Base-by-base conservation (phyloP, 2,113 vertebrate species). In the Vanacampus margaritifer region DNA sequence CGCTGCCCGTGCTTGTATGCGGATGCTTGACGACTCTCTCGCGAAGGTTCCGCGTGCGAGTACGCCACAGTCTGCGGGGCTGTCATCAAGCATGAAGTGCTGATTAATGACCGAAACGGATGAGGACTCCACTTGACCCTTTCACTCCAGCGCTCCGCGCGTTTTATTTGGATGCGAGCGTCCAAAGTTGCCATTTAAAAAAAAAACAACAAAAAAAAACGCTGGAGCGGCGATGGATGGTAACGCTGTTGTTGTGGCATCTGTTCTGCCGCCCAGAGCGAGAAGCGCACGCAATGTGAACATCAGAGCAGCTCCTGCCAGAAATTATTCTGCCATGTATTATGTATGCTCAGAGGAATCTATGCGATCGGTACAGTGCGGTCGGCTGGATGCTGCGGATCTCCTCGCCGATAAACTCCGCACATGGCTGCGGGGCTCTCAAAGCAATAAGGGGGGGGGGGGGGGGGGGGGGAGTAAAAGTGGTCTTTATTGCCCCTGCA, bases 81-180 rank as follows among this genome's bases (percentile, higher is more conserved):
- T 72, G 81, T 85, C 86, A 76, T 54, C 17, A 71, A 81, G 77
- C 85, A 77, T 86, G 76, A 86, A 83, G 85, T 81, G 82, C 83
- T 85, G 81, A 90, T 89, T 88, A 86, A 68, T 69, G 45, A 43
- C 75, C 64, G n/a, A n/a, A 84, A 85, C 80, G 68, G 86, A 87
- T 37, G 73, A 88, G 85, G 76, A 81, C 78, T 83, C 69, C 76
- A 36, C 76, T 80, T 87, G 87, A 88, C 80, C 86, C 77, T 65
- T 76, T 83, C 79, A 35, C 75, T 67, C 6, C 68, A 76, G 76
- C 43, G 64, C 72, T 82, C 81, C 74, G 46, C 69, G 39, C 73
- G 36, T 79, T 79, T 80, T 68, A 48, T 72, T 67, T 67, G 12
- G 12, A 28, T 1, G 32, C 10, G 5, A 37, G 35, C 19, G 6